Conservation (phyloP, 2,888 invertebrate species). For the Andricus curvator region DNA sequence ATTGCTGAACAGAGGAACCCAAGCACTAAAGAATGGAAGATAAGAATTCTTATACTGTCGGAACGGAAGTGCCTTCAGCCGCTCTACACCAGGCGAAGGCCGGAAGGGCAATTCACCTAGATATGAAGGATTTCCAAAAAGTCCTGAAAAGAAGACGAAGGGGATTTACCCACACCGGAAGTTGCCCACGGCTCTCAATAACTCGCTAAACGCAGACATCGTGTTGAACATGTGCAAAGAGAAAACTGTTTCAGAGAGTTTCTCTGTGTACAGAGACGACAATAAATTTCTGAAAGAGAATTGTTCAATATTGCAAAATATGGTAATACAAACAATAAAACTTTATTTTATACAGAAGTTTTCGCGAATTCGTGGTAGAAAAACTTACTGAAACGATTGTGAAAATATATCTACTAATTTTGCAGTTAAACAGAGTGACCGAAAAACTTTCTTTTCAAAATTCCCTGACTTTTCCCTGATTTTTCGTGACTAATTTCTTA, state of each 20-base stretch:
- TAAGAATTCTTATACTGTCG: slow-evolving; percentile 21
- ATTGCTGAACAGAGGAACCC: slow-evolving; percentile 42
- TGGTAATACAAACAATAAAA: not conserved
- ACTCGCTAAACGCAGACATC: slow-evolving; percentile 36
- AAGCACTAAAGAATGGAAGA: not conserved
- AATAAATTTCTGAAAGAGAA: not conserved
- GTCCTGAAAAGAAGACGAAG: slow-evolving; percentile 28
- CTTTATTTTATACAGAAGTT: not conserved
- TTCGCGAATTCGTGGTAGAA: too few relatives aligned
- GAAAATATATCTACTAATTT: too few relatives aligned
- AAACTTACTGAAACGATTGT: too few relatives aligned
- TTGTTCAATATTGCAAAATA: not conserved
- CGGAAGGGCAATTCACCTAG: slow-evolving; percentile 22
- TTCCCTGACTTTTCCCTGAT: too few relatives aligned
- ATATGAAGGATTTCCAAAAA: slow-evolving; percentile 29
- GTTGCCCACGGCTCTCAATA: slow-evolving; percentile 41
- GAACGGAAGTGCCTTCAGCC: not conserved
- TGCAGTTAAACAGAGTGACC: too few relatives aligned
- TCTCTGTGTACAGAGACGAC: not conserved
- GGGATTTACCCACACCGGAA: slow-evolving; percentile 18
- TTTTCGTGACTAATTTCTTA: too few relatives aligned
- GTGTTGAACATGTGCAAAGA: slow-evolving; percentile 37
- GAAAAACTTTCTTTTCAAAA: too few relatives aligned
- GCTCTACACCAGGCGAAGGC: not conserved
- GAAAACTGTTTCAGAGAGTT: slow-evolving; percentile 20